Conservation (phyloP, 2,797 vertebrate genomes). For the Danio kyathit region DNA sequence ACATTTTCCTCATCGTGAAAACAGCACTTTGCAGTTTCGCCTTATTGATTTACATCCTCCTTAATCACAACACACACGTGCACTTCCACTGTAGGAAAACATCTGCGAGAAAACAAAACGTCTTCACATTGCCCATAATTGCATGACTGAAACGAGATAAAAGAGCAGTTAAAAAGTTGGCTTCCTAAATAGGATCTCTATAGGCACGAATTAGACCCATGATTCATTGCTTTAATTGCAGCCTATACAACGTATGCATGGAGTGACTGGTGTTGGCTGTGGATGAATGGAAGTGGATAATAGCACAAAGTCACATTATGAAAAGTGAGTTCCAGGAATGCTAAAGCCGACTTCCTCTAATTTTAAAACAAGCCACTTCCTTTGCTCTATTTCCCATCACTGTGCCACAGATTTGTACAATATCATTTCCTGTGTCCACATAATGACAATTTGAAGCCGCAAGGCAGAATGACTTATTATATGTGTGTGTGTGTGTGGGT, state of each 20-base stretch:
- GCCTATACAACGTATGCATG: constrained; percentile 14
- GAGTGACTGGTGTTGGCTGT: constrained; percentile 6
- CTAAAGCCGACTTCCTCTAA: constrained; percentile 28
- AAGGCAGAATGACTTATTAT: constrained; percentile 3
- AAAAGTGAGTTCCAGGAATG: constrained; percentile 43
- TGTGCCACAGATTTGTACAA: constrained; percentile 44
- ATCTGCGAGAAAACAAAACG: neutral
- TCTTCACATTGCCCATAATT: neutral
- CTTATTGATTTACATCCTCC: neutral
- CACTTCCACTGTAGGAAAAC: neutral
- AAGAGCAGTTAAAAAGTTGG: constrained; percentile 10
- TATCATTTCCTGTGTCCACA: constrained; percentile 53
- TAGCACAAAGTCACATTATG: constrained; percentile 26
- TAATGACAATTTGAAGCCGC: constrained; percentile 46
- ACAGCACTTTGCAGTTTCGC: constrained; percentile 3
- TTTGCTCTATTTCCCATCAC: constrained; percentile 36
- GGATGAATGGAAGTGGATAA: constrained; percentile 38
- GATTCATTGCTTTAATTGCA: constrained; percentile 43
- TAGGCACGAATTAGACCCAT: constrained; percentile 15
- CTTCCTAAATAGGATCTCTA: constrained; percentile 12
- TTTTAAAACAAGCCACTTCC: constrained; percentile 43
- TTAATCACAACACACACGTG: neutral
- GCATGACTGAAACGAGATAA: constrained; percentile 25
- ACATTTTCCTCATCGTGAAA: constrained; percentile 11
- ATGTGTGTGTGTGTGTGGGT: constrained; percentile 1